Conservation (phyloP, 2,113 vertebrate species). For the Petromus typicus region DNA sequence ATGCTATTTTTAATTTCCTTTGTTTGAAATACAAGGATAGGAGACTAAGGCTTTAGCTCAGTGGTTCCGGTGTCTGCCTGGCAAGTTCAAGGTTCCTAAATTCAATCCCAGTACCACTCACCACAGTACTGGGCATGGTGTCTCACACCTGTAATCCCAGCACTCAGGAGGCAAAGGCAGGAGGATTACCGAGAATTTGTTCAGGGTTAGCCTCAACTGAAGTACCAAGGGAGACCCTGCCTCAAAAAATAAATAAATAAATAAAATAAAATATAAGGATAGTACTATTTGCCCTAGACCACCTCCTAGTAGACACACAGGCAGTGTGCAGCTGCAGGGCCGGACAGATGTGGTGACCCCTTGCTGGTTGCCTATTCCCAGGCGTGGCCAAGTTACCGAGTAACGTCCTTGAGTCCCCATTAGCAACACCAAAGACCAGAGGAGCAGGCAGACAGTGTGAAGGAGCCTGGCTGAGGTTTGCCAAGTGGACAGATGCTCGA, state of each 20-base stretch:
- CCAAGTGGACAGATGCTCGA: neutral
- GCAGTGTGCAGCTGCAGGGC: neutral
- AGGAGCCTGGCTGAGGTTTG: neutral
- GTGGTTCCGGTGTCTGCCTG: no score
- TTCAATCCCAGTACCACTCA: no score
- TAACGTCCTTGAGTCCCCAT: accelerated
- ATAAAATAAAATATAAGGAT: neutral
- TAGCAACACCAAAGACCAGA: neutral
- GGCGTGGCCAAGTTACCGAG: accelerated
- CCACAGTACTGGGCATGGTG: no score
- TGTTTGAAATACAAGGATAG: neutral
- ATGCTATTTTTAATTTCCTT: neutral
- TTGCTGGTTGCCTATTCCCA: neutral
- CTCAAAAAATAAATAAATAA: no score
- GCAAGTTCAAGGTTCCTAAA: no score
- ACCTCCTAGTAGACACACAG: accelerated
- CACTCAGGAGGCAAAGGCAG: no score
- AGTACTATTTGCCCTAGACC: neutral
- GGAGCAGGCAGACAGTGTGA: neutral
- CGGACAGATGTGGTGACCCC: accelerated
- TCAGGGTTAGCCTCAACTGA: no score
- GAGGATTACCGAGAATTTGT: no score
- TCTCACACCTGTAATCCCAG: no score
- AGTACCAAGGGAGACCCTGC: no score
- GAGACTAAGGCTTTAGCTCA: no score